phyloP scores from a whole-genome alignment of 2,888 invertebrate genomes.

The Rhimphoctona megacephalus region DNA sequence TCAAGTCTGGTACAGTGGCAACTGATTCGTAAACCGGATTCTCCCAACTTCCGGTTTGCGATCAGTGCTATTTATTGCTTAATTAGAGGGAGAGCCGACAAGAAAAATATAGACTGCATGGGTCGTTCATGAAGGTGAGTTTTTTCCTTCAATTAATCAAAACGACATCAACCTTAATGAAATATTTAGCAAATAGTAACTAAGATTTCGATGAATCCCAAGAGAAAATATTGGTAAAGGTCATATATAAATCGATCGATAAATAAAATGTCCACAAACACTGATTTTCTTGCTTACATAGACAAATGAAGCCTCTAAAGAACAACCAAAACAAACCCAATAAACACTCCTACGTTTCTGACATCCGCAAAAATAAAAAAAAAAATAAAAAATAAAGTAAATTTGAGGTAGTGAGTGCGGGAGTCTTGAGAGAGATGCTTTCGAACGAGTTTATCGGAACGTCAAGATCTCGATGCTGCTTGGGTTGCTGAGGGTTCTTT shows the following conservation, averaged over 20 bases:
- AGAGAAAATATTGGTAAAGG: background rate
- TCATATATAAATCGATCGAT: background rate
- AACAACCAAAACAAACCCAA: background rate
- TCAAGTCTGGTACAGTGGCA: conserved; percentile 33
- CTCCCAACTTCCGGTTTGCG: conserved; percentile 70
- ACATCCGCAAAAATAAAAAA: conserved; percentile 3
- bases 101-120: background rate
- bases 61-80: conserved; percentile 73
- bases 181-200: background rate
- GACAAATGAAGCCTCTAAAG: background rate
- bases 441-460: conserved; percentile 52
- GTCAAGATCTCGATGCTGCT: conserved; percentile 55
- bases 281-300: background rate
- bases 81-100: conserved; percentile 71
- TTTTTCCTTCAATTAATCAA: background rate
- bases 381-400: background rate
- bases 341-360: background rate
- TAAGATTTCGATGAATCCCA: background rate
- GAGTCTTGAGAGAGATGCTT: conserved; percentile 53
- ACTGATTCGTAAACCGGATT: conserved; percentile 71
- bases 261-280: background rate
- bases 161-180: background rate
- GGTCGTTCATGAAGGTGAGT: background rate
- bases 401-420: conserved; percentile 11
- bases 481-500: conserved; percentile 47